A percentile compares a stretch with the other conserved stretches of the same genome.
Conservation (phyloP, 2,797 vertebrate species). For the Enteromius anoplus region DNA sequence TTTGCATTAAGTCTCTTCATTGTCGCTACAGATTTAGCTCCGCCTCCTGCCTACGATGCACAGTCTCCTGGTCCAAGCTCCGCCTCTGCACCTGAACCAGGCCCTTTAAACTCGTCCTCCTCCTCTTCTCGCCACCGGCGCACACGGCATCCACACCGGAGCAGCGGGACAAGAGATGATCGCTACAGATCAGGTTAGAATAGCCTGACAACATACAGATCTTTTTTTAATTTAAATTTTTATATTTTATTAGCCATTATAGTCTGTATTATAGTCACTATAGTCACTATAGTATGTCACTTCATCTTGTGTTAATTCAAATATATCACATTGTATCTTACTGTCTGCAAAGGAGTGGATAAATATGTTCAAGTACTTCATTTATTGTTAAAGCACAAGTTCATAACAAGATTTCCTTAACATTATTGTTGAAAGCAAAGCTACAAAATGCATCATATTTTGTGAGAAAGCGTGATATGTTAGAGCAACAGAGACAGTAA, state of each 20-base stretch:
- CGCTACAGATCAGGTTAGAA: conserved; percentile 88
- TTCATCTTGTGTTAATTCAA: neutral
- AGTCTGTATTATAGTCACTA: too few species aligned
- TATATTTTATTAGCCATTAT: neutral
- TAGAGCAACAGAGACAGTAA: too few species aligned
- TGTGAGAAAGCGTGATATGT: too few species aligned
- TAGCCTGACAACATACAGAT: neutral
- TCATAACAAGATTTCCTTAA: neutral
- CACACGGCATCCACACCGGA: conserved; percentile 84
- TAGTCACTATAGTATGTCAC: too few species aligned
- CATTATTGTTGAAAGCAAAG: neutral
- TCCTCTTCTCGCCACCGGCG: conserved; percentile 84
- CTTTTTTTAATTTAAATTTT: neutral
- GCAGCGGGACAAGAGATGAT: conserved; percentile 92
- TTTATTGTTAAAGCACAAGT: neutral
- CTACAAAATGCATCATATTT: neutral
- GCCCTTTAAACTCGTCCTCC: conserved; percentile 76
- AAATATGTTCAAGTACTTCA: neutral
- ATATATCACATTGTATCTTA: too few species aligned
- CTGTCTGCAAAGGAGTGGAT: neutral
- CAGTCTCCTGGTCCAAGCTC: conserved; percentile 38
- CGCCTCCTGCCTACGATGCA: conserved; percentile 80
- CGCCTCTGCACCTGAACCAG: conserved; percentile 67
- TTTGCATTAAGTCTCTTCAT: neutral
- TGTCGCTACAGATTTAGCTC: conserved; percentile 77